Percentiles rank a stretch among this genome's conserved stretches.
Conservation (phyloP, 2,113 vertebrate species). For the Ptilorrhoa leucosticta region DNA sequence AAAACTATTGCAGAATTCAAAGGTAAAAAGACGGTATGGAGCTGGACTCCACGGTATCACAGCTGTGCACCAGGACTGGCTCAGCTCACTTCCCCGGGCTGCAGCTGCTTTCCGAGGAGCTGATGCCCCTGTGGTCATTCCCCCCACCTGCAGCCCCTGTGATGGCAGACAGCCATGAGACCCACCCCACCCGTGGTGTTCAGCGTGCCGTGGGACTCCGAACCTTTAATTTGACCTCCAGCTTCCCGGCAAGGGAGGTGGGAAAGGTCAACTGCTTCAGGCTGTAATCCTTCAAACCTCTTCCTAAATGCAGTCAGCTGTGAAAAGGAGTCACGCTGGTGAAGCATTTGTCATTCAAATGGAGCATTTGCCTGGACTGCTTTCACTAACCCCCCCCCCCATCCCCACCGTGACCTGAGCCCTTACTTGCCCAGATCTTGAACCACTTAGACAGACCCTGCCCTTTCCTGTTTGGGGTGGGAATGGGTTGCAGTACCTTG, state of each 20-base stretch:
- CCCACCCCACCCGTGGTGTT: accelerated
- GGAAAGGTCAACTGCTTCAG: background rate
- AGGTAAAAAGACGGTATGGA: background rate
- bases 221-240: background rate
- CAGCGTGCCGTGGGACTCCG: background rate
- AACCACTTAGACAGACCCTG: background rate
- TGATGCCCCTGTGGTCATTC: background rate
- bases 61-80: background rate
- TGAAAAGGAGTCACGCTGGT: background rate
- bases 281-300: background rate
- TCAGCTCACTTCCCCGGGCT: background rate
- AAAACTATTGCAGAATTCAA: background rate
- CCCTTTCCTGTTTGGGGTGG: background rate
- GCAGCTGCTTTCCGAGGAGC: background rate
- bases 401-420: background rate
- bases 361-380: background rate
- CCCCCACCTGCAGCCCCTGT: background rate
- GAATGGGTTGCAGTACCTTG: background rate
- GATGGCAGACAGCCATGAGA: background rate
- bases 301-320: background rate
- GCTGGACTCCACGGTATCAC: background rate
- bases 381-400: background rate
- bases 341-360: background rate
- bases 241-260: background rate
- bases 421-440: background rate